Conservation (phyloP, 2,888 invertebrate species). For the Reticulitermes lucifugus region DNA sequence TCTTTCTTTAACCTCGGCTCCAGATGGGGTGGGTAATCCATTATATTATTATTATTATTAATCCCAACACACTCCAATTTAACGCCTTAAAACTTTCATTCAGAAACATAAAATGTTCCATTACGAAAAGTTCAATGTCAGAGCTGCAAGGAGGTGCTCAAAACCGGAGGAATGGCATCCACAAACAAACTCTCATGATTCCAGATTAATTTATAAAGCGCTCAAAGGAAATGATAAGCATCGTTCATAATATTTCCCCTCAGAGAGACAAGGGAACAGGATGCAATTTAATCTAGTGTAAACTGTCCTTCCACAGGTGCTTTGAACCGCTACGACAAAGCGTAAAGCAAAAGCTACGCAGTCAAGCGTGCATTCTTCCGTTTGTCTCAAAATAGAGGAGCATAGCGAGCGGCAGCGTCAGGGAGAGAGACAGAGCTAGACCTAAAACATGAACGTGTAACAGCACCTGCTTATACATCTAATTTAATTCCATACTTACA, state of each 20-base stretch:
- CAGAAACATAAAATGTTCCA: too few relatives aligned
- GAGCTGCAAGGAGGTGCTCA: too few relatives aligned
- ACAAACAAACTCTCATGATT: too few relatives aligned
- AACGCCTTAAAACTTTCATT: too few relatives aligned
- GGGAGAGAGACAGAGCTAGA: background rate
- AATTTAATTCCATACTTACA: slow-evolving; percentile 6
- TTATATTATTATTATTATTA: too few relatives aligned
- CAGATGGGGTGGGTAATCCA: too few relatives aligned
- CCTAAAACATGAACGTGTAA: slow-evolving; percentile 4
- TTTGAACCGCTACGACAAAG: slow-evolving; percentile 16
- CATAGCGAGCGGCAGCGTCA: background rate
- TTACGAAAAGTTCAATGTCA: too few relatives aligned
- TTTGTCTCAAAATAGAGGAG: background rate
- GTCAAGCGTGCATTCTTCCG: slow-evolving; percentile 16
- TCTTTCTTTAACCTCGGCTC: too few relatives aligned
- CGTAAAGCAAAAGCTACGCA: slow-evolving; percentile 16
- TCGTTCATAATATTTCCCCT: background rate
- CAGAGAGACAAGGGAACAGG: background rate
- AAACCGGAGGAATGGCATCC: too few relatives aligned
- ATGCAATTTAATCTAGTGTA: slow-evolving; percentile 13
- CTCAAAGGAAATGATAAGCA: too few relatives aligned
- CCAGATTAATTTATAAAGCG: too few relatives aligned
- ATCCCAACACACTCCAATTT: too few relatives aligned
- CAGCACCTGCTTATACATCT: background rate
- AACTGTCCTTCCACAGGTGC: slow-evolving; percentile 10